Percentiles rank a stretch among this genome's conserved stretches.
These are phyloP conservation scores for Hipposideros larvatus DNA, from an alignment of 2,797 vertebrate species.

Conservation along the genomic window DNA sequence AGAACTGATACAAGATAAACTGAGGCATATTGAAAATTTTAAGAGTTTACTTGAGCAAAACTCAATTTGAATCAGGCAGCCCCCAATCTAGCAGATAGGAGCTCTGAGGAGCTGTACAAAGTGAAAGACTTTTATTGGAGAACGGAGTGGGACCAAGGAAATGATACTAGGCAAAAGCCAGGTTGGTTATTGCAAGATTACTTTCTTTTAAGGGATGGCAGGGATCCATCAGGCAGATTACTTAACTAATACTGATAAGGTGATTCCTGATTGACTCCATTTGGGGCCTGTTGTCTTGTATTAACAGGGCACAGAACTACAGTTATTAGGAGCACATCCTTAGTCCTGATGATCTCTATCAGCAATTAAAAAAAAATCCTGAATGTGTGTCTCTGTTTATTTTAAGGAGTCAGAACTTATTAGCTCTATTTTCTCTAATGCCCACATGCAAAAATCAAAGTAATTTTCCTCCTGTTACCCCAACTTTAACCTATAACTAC, in stretches of 20 bases:
- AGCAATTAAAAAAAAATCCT: neutral
- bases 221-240: neutral
- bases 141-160: neutral
- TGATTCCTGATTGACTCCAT: neutral
- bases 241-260: neutral
- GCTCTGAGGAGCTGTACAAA: neutral
- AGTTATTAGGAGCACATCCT: neutral
- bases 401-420: neutral
- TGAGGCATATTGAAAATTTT: neutral
- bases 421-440: neutral
- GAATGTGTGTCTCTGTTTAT: slow-evolving; percentile 5
- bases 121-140: neutral
- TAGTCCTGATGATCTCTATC: neutral
- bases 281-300: neutral
- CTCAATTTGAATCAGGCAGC: neutral
- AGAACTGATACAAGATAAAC: neutral
- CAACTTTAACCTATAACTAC: slow-evolving; percentile 18
- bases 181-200: neutral
- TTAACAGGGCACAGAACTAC: neutral
- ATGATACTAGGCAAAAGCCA: neutral
- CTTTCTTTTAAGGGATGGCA: neutral
- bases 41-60: neutral
- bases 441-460: neutral
- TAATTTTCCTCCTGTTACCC: neutral
- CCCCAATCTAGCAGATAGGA: neutral